phyloP scores from a whole-genome alignment of 1,140 invertebrate species.

The Drosophila bocqueti region DNA sequence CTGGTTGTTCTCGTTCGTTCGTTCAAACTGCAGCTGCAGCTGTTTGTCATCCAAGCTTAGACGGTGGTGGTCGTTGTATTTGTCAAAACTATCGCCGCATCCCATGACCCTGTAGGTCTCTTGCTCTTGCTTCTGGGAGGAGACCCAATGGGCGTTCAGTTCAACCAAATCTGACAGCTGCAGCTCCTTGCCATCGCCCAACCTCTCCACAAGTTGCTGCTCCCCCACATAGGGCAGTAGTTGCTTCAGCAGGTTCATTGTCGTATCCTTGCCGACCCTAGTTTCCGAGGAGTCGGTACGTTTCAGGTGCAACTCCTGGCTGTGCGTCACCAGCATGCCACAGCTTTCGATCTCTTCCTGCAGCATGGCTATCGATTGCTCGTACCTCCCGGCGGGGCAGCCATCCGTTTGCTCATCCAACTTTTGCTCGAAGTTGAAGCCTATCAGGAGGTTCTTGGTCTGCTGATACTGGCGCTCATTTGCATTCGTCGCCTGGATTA shows the following conservation, averaged over 20 bases:
- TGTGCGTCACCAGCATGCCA: constrained; percentile 72
- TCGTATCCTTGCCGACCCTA: constrained; percentile 23
- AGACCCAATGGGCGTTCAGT: constrained; percentile 63
- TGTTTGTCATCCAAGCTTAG: constrained; percentile 42
- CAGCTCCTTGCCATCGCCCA: constrained; percentile 17
- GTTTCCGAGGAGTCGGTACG: constrained; percentile 26
- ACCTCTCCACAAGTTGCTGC: constrained; percentile 11
- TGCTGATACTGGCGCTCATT: constrained; percentile 81
- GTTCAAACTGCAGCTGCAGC: constrained; percentile 34
- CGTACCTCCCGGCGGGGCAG: constrained; percentile 55
- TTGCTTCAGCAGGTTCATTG: constrained; percentile 46
- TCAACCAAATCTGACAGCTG: constrained; percentile 53
- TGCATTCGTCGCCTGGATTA: constrained; percentile 84
- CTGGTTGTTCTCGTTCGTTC: neutral
- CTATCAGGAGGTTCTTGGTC: constrained; percentile 78
- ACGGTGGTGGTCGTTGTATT: constrained; percentile 73
- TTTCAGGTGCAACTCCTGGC: constrained; percentile 50
- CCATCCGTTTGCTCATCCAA: neutral
- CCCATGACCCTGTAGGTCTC: constrained; percentile 66
- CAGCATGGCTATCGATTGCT: constrained; percentile 73
- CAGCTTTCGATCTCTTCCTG: constrained; percentile 72
- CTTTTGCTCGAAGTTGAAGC: constrained; percentile 67
- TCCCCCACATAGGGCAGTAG: constrained; percentile 62
- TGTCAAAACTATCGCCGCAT: constrained; percentile 80
- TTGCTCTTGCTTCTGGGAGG: constrained; percentile 4